Conservation (phyloP, 2,113 vertebrate species). For the Lota lota region DNA sequence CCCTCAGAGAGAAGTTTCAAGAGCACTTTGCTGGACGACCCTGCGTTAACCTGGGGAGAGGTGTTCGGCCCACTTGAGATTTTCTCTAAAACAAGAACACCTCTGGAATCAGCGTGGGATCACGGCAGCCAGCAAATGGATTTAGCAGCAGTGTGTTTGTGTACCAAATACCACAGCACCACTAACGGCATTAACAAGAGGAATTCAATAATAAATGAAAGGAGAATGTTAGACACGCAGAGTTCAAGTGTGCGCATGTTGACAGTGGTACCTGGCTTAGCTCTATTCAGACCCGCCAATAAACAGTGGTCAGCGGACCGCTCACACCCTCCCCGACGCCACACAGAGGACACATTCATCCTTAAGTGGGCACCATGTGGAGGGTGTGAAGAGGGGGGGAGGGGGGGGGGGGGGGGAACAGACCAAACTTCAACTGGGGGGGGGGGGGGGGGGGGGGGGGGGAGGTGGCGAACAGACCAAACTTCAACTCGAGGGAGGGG, state of each 20-base stretch:
- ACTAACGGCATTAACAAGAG: too few relatives aligned
- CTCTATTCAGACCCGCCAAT: conserved; percentile 43
- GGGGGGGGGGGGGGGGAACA: background rate
- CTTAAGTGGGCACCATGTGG: conserved; percentile 59
- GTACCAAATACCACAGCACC: background rate
- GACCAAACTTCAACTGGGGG: background rate
- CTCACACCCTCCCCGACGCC: conserved; percentile 42
- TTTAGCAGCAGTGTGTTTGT: background rate
- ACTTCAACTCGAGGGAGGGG: background rate
- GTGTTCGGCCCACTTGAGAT: conserved; percentile 8
- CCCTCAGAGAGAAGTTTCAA: conserved; percentile 9
- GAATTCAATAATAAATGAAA: background rate
- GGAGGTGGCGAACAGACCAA: background rate
- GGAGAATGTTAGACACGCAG: conserved; percentile 12
- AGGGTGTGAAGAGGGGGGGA: conserved; percentile 19
- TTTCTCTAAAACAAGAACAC: background rate
- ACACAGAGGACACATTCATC: conserved; percentile 74
- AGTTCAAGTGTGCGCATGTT: background rate
- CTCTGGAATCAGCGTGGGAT: background rate
- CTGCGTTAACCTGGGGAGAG: too few relatives aligned
- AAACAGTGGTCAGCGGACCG: conserved; percentile 44
- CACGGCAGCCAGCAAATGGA: conserved; percentile 8
- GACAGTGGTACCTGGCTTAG: conserved; percentile 49
- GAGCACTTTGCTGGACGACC: conserved; percentile 11
- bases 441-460: too few relatives aligned